Evolutionary conservation across 2,797 vertebrate species (phyloP).

Genomic region (Enteromius paludinosus): DNA sequence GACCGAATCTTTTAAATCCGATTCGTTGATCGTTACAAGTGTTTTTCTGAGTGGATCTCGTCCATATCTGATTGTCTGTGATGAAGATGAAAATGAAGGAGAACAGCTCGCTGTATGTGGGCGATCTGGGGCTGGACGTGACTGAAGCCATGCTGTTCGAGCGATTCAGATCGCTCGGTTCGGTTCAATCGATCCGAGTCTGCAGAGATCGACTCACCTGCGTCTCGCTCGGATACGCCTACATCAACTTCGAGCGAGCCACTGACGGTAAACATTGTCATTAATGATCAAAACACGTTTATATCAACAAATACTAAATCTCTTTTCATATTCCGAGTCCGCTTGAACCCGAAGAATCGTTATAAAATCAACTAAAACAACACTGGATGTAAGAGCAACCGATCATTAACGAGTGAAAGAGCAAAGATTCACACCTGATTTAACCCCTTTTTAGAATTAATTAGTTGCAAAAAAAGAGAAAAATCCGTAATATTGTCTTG

Average conservation of each 20-base stretch:
- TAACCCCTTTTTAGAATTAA: too few species aligned
- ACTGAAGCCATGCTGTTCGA: slow-evolving; percentile 92
- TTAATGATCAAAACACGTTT: not conserved
- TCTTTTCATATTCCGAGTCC: too few species aligned
- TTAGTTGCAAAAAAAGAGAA: too few species aligned
- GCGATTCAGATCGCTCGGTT: slow-evolving; percentile 88
- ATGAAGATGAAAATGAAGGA: not conserved
- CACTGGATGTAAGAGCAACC: too few species aligned
- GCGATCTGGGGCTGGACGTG: slow-evolving; percentile 87
- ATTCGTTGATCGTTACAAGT: slow-evolving; percentile 1
- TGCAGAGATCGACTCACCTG: slow-evolving; percentile 91
- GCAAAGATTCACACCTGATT: too few species aligned
- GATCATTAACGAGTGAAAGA: too few species aligned
- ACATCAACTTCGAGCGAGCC: slow-evolving; percentile 91
- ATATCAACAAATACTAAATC: too few species aligned
- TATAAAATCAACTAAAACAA: not conserved
- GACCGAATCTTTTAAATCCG: slow-evolving; percentile 19
- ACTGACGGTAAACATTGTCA: slow-evolving; percentile 80
- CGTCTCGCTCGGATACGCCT: slow-evolving; percentile 89
- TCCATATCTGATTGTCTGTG: not conserved
- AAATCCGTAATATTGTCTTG: too few species aligned
- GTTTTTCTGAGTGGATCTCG: not conserved
- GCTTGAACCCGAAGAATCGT: too few species aligned
- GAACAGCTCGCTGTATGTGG: slow-evolving; percentile 83
- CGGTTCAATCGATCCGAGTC: slow-evolving; percentile 89